Evolutionary conservation across 1,140 invertebrate genomes (phyloP), one percentile per base, ranked within the genome.

Genomic region (Latrodectus geometricus): DNA sequence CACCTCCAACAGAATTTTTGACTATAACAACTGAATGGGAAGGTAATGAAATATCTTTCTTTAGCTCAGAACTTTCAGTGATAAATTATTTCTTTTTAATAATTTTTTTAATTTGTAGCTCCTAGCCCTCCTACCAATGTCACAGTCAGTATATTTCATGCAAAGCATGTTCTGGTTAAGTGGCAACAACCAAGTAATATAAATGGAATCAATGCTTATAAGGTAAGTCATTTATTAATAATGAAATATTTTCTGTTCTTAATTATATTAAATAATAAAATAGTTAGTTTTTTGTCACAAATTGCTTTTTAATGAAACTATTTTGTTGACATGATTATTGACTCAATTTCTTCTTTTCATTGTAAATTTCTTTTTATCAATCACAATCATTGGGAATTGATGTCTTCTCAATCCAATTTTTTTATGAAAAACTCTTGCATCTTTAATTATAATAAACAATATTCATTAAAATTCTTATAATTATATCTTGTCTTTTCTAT

Each of bases 81-180:
- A n/a, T 15, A 74, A 77, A 82, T 80, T 73, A 70, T 86, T 75
- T 65, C 5, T 17, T 61, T 88, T 72, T 21, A 69, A 83, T 79
- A 89, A 85, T 70, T 54, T 84, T 17, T 23, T 72, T 75, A 66
- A 70, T 76, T 88, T 90, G 68, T 89, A 94, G 92, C 93, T 12
- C 95, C 95, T 2, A 93, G 92, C 23, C 91, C 93, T 50, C 95
- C 95, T 0, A 91, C 92, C 87, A 93, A 94, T 73, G 90, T 96
- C 0, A 93, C 92, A 1, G 94, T 93, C 0, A 91, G 90, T 8
- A 95, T 96, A 89, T 90, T 92, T 81, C 94, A 93, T 87, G 93
- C 93, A 0, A 93, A 93, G 4, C 91, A 93, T 9, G 92, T 96
- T 2, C 91, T 93, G 66, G 90, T 96, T 0, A 90, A 91, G 0